These are phyloP conservation scores for Temnothorax unifasciatus DNA, from an alignment of 2,888 invertebrate species.

Conservation along the genomic window DNA sequence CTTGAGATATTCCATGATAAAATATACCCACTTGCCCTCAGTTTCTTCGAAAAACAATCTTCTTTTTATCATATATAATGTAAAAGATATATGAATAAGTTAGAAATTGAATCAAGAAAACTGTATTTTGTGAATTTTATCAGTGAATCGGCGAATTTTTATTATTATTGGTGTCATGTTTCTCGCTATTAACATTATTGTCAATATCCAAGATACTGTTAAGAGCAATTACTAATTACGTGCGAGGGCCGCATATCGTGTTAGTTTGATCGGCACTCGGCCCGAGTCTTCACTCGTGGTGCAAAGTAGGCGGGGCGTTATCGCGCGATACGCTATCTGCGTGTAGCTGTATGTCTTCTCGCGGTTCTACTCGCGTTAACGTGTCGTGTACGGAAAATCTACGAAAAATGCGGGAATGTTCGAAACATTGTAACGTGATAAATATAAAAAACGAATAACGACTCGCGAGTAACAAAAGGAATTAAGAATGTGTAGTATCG, in stretches of 20 bases:
- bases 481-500: conserved; percentile 17
- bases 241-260: conserved; percentile 44
- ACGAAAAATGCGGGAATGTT: conserved; percentile 26
- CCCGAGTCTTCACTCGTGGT: conserved; percentile 23
- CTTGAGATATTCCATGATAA: background rate
- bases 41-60: background rate
- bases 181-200: background rate
- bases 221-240: conserved; percentile 43
- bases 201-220: conserved; percentile 15
- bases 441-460: background rate
- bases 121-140: background rate
- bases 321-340: conserved; percentile 77
- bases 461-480: background rate
- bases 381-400: conserved; percentile 47
- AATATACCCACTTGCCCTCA: background rate
- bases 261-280: conserved; percentile 41
- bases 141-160: background rate
- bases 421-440: background rate
- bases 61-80: background rate
- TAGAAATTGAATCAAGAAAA: background rate
- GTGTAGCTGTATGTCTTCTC: conserved; percentile 62
- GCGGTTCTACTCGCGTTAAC: conserved; percentile 44
- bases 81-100: background rate
- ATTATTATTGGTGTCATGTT: background rate
- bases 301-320: conserved; percentile 72